These are phyloP conservation scores for Grapholita molesta DNA, from an alignment of 1,140 invertebrate species.

Conservation along the genomic window DNA sequence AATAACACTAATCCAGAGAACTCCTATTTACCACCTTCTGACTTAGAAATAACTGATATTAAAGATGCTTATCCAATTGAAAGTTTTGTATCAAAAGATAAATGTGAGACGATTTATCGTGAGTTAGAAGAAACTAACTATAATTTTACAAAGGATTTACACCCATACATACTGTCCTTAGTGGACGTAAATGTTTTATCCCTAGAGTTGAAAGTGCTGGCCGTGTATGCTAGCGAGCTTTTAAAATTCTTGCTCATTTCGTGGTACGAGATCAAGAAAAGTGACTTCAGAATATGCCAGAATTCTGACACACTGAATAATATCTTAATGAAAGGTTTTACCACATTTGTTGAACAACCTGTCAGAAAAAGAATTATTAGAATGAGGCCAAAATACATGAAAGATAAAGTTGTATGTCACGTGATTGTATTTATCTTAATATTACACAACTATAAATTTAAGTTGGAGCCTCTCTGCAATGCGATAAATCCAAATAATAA, in stretches of 20 bases:
- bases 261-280: conserved; percentile 45
- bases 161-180: conserved; percentile 39
- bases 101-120: conserved; percentile 48
- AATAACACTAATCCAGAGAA: conserved; percentile 52
- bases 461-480: conserved; percentile 43
- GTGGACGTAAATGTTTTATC: conserved; percentile 37
- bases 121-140: conserved; percentile 54
- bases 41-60: conserved; percentile 40
- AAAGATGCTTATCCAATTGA: conserved; percentile 50
- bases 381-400: neutral
- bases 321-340: conserved; percentile 47
- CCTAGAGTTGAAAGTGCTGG: conserved; percentile 39
- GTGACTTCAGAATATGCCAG: conserved; percentile 42
- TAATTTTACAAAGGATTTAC: conserved; percentile 32
- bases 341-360: conserved; percentile 44
- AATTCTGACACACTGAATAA: conserved; percentile 49
- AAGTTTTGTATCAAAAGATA: conserved; percentile 48
- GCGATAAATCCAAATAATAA: conserved; percentile 39
- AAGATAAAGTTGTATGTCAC: conserved; percentile 31
- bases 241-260: conserved; percentile 42
- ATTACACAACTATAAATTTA: conserved; percentile 55
- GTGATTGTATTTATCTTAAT: conserved; percentile 54
- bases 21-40: conserved; percentile 60
- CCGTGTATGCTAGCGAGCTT: conserved; percentile 52
- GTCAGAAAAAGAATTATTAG: neutral